phyloP scores from a whole-genome alignment of 2,888 invertebrate species.

The Osmoderma eremita region DNA sequence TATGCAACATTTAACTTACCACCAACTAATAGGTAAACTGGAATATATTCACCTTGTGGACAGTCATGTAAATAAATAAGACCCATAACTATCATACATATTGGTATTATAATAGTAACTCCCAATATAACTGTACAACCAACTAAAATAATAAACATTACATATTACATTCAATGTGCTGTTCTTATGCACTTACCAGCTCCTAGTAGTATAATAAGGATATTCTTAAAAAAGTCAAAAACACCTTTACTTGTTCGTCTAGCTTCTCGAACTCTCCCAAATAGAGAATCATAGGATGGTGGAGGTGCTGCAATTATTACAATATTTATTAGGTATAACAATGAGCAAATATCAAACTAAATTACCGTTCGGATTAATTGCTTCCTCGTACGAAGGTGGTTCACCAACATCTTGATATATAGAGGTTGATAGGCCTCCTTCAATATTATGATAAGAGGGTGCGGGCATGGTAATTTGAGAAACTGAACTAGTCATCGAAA shows the following conservation, averaged over 20 bases:
- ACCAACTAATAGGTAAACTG: slow-evolving; percentile 74
- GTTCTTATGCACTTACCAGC: slow-evolving; percentile 67
- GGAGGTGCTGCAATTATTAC: slow-evolving; percentile 64
- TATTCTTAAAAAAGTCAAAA: slow-evolving; percentile 71
- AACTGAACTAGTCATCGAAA: slow-evolving; percentile 49
- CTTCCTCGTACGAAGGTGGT: slow-evolving; percentile 73
- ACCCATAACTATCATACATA: slow-evolving; percentile 76
- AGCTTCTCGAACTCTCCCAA: slow-evolving; percentile 72
- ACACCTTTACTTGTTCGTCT: slow-evolving; percentile 70
- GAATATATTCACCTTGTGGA: slow-evolving; percentile 74
- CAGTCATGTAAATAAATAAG: slow-evolving; percentile 72
- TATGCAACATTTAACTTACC: slow-evolving; percentile 57
- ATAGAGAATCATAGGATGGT: slow-evolving; percentile 75
- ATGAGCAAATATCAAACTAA: not conserved
- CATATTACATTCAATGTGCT: slow-evolving; percentile 5
- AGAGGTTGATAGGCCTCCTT: slow-evolving; percentile 47
- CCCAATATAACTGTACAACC: slow-evolving; percentile 74
- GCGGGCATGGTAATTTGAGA: slow-evolving; percentile 49
- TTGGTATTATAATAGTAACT: slow-evolving; percentile 71
- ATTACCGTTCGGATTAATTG: slow-evolving; percentile 70
- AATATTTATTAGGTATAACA: not conserved
- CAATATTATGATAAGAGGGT: slow-evolving; percentile 53
- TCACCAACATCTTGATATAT: slow-evolving; percentile 62
- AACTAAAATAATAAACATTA: slow-evolving; percentile 61
- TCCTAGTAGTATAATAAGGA: slow-evolving; percentile 69